phyloP scores from a whole-genome alignment of 2,113 vertebrate genomes.

The Loxodonta africana region DNA sequence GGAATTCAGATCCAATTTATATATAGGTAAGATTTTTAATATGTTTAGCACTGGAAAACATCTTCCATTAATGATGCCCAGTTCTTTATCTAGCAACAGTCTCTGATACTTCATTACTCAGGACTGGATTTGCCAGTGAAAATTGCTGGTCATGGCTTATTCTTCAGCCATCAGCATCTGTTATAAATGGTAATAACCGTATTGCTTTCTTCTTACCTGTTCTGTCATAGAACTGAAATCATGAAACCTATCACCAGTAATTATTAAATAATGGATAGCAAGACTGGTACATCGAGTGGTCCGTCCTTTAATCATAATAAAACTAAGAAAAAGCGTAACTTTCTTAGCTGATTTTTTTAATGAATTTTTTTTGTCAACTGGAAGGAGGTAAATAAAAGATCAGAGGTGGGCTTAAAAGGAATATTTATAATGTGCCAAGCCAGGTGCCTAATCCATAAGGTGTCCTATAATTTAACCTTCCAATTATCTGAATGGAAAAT shows the following conservation, averaged over 20 bases:
- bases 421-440: background rate
- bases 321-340: background rate
- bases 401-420: background rate
- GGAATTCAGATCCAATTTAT: conserved; percentile 97
- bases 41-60: conserved; percentile 15
- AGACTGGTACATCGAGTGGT: background rate
- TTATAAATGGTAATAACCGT: background rate
- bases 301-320: conserved; percentile 45
- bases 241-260: background rate
- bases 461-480: background rate
- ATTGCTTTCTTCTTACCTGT: background rate
- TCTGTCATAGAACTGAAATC: background rate
- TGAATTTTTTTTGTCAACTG: background rate
- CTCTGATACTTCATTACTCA: conserved; percentile 44
- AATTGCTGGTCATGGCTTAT: conserved; percentile 14
- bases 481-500: background rate
- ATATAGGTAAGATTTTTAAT: conserved; percentile 92
- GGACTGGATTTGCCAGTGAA: background rate
- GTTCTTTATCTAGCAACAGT: background rate
- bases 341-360: background rate
- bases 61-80: background rate
- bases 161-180: background rate
- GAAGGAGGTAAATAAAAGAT: background rate
- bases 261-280: conserved; percentile 30
- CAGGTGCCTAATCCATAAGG: background rate